Evolutionary conservation across 2,888 invertebrate species (phyloP), one percentile per base, ranked within the genome.

Genomic region (Ochropleura plecta): DNA sequence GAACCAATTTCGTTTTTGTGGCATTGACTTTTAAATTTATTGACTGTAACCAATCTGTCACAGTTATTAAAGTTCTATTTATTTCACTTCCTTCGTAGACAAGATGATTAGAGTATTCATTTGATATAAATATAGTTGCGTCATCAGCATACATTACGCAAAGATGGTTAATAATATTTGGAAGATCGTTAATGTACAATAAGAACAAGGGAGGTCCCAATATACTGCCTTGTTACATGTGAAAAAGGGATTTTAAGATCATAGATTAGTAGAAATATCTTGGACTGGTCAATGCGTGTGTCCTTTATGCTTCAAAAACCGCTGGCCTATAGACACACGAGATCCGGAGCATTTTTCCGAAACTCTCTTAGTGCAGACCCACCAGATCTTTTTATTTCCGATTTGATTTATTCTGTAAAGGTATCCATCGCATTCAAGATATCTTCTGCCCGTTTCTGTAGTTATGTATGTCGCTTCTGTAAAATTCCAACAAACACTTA

Each of bases 311-410:
- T 51, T 78, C 30, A 78, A 1, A n/a, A 86, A 69, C n/a, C 12
- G 20, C 5, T 65, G 65, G 3, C 44, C 74, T 0, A 63, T 20
- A 4, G 80, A 72, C 8, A 86, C 68, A 12, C 86, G 60, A 18
- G 86, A 86, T 10, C 78, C 80, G 5, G 80, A 72, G 40, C 85
- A 85, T 30, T 51, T 42, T 42, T 66, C 55, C 0, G 78, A 74
- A 7, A 65, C 30, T 62, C 86, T 78, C 7, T 76, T 73, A 10
- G 69, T 78, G 53, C 88, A 88, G 2, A 83, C 66, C 88, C 88
- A 88, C 85, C 87, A 88, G 0, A 73, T 63, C 78, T 84, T 87
- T 7, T 48, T 55, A 12, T 73, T 72, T 5, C 67, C 62, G 8
- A 46, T 51, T 42, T 64, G 77, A n/a, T 86, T 85, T 30, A 67